phyloP scores from a whole-genome alignment of 1,140 invertebrate genomes.

The Drosophila santomea region DNA sequence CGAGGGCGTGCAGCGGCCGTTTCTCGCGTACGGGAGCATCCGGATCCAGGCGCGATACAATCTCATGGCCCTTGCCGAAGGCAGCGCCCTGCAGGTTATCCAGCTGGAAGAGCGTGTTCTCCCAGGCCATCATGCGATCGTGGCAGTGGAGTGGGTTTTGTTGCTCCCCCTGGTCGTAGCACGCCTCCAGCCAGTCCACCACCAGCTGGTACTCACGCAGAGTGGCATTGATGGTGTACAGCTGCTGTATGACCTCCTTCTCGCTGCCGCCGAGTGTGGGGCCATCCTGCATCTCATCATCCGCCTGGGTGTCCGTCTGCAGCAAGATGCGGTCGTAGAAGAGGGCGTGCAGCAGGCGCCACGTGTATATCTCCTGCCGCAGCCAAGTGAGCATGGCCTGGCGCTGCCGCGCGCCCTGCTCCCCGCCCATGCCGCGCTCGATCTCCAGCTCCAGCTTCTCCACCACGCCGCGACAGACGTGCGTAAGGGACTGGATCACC shows the following conservation, averaged over 20 bases:
- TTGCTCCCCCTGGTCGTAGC: conserved; percentile 89
- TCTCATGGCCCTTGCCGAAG: conserved; percentile 85
- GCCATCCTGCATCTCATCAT: conserved; percentile 85
- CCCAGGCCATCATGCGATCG: conserved; percentile 93
- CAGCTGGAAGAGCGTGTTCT: conserved; percentile 95
- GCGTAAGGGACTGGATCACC: conserved; percentile 86
- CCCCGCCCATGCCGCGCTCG: conserved; percentile 39
- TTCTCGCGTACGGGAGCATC: conserved; percentile 94
- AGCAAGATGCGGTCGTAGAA: conserved; percentile 90
- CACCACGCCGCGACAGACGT: conserved; percentile 85
- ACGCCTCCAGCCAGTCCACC: conserved; percentile 96
- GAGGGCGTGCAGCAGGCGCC: conserved; percentile 92
- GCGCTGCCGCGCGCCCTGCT: conserved; percentile 56
- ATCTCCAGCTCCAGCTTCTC: conserved; percentile 79
- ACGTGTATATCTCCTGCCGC: conserved; percentile 93
- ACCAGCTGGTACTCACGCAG: conserved; percentile 93
- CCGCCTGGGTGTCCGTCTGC: conserved; percentile 85
- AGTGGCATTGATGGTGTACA: conserved; percentile 87
- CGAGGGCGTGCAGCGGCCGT: conserved; percentile 93
- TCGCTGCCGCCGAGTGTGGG: conserved; percentile 86
- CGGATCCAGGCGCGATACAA: conserved; percentile 94
- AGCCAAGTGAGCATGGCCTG: conserved; percentile 85
- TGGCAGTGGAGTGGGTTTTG: conserved; percentile 89
- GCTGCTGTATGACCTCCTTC: conserved; percentile 85
- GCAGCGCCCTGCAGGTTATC: conserved; percentile 85